A percentile compares a stretch with the other conserved stretches of the same genome.
These are phyloP conservation scores for Chinchilla lanigera DNA, from an alignment of 2,113 vertebrate genomes.

Conservation along the genomic window DNA sequence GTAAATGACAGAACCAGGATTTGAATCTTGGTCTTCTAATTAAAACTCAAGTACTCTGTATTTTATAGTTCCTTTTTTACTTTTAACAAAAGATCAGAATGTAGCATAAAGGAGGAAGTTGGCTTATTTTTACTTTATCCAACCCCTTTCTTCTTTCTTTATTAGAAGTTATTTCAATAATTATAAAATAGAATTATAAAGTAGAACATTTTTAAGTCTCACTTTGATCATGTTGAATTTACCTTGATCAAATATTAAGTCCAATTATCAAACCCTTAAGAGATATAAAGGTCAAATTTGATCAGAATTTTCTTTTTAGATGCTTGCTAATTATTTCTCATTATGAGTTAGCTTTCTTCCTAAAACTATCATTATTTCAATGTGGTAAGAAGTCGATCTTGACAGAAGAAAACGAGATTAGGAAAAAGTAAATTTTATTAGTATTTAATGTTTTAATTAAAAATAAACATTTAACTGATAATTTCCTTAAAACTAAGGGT, in stretches of 20 bases:
- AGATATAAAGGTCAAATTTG: background rate
- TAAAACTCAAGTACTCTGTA: background rate
- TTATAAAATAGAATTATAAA: background rate
- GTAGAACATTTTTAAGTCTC: background rate
- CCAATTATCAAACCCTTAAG: background rate
- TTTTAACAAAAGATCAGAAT: background rate
- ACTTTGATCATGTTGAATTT: background rate
- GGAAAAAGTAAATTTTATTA: constrained; percentile 1
- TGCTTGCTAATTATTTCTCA: background rate
- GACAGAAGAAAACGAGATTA: background rate
- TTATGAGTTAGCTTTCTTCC: constrained; percentile 11
- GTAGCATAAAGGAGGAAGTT: background rate
- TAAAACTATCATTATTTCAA: background rate
- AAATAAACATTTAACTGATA: background rate
- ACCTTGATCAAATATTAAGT: background rate
- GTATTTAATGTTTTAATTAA: background rate
- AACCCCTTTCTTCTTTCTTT: background rate
- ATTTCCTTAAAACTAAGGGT: constrained; percentile 31
- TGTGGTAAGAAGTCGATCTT: background rate
- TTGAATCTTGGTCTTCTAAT: background rate
- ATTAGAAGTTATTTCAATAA: background rate
- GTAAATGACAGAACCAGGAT: background rate
- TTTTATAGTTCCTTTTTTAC: background rate
- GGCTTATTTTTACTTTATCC: background rate
- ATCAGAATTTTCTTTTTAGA: constrained; percentile 6